Evolutionary conservation across 2,797 vertebrate genomes (phyloP).

Genomic region (Pseudotriccus pelzelni): DNA sequence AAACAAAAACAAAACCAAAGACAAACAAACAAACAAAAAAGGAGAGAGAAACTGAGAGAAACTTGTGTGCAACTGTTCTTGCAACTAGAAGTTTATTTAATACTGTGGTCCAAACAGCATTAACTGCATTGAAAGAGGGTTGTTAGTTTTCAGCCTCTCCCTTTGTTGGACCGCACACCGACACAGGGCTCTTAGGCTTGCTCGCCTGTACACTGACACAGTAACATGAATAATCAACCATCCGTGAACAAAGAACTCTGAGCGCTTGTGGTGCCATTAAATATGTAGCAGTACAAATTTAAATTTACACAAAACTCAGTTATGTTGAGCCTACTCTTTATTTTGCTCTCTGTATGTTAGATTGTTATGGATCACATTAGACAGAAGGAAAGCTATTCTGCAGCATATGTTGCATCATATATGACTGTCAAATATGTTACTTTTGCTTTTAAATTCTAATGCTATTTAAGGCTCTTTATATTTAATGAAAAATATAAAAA

Average conservation of each 20-base stretch:
- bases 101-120: not conserved
- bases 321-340: not conserved
- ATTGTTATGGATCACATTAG: not conserved
- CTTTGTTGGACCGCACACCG: not conserved
- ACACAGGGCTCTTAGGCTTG: not conserved
- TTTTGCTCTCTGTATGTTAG: not conserved
- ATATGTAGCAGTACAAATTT: not conserved
- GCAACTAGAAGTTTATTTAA: not conserved
- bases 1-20: no score
- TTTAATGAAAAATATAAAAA: not conserved
- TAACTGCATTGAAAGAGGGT: not conserved
- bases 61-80: not conserved
- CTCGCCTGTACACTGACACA: not conserved
- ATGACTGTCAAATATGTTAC: not conserved
- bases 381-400: not conserved
- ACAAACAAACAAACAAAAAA: fast-evolving
- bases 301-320: not conserved
- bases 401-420: not conserved
- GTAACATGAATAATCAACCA: not conserved
- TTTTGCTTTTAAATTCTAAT: not conserved
- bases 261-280: not conserved
- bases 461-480: not conserved
- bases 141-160: not conserved
- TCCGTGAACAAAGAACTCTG: not conserved
- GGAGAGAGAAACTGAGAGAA: not conserved